These are phyloP conservation scores for Heliconius ethilla DNA, from an alignment of 2,888 invertebrate species.

Conservation along the genomic window DNA sequence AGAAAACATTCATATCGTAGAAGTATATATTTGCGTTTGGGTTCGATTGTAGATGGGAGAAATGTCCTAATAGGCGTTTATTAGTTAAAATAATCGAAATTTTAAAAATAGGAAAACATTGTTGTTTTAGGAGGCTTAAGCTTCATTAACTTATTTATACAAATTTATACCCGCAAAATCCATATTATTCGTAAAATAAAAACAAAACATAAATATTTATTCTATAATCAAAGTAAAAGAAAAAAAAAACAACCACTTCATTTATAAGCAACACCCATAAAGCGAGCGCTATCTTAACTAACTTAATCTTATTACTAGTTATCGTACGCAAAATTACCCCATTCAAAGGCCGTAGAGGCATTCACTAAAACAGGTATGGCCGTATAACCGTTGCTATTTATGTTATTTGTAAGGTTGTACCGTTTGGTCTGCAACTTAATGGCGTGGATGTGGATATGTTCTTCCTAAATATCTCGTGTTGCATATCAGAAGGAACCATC, in stretches of 20 bases:
- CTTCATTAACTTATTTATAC: neutral
- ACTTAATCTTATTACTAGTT: constrained; percentile 19
- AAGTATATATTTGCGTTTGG: neutral
- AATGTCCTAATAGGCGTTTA: neutral
- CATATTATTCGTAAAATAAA: neutral
- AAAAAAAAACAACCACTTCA: neutral
- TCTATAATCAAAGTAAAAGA: neutral
- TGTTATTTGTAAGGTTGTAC: constrained; percentile 35
- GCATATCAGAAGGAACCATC: constrained; percentile 19
- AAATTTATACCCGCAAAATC: neutral
- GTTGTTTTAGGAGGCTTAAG: neutral
- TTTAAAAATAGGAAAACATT: no score
- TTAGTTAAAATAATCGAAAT: neutral
- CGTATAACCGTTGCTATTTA: constrained; percentile 39
- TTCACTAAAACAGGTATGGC: constrained; percentile 33
- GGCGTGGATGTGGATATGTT: constrained; percentile 17
- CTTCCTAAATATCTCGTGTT: constrained; percentile 24
- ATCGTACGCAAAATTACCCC: constrained; percentile 14
- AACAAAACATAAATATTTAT: neutral
- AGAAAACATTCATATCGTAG: no score
- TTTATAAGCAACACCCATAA: neutral
- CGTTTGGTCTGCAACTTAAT: constrained; percentile 28
- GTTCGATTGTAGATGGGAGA: neutral
- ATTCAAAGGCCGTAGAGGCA: constrained; percentile 20
- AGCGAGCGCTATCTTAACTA: neutral